phyloP scores from a whole-genome alignment of 2,888 invertebrate genomes.

The Tenthredo mesomela region DNA sequence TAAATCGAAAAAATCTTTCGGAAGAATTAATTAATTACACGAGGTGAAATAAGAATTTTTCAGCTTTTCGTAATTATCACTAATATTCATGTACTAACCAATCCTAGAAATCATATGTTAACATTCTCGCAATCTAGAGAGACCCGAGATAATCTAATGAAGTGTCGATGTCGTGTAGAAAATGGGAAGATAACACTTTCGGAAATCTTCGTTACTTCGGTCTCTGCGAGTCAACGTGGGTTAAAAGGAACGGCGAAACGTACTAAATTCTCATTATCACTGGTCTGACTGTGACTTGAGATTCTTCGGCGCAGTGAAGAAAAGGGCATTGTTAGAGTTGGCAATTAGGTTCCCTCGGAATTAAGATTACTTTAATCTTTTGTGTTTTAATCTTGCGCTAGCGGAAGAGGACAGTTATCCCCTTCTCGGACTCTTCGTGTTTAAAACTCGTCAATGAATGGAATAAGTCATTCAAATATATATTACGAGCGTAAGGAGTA shows the following conservation, averaged over 20 bases:
- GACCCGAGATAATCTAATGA: neutral
- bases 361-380: conserved; percentile 3
- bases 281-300: neutral
- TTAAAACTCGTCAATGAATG: conserved; percentile 1
- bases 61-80: too few species aligned
- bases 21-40: too few species aligned
- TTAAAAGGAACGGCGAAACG: neutral
- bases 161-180: neutral
- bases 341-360: neutral
- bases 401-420: neutral
- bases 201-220: neutral
- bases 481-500: neutral
- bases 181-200: neutral
- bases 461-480: neutral
- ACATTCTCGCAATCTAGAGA: too few species aligned
- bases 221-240: neutral
- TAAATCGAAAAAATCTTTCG: neutral
- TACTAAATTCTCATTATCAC: neutral
- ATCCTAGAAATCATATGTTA: too few species aligned
- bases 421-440: neutral
- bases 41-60: too few species aligned
- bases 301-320: neutral
- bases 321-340: neutral
- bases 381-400: neutral
- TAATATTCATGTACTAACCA: too few species aligned